Evolutionary conservation across 2,888 invertebrate genomes (phyloP), one percentile per base, ranked within the genome.

Genomic region (Epicampocera succincta): DNA sequence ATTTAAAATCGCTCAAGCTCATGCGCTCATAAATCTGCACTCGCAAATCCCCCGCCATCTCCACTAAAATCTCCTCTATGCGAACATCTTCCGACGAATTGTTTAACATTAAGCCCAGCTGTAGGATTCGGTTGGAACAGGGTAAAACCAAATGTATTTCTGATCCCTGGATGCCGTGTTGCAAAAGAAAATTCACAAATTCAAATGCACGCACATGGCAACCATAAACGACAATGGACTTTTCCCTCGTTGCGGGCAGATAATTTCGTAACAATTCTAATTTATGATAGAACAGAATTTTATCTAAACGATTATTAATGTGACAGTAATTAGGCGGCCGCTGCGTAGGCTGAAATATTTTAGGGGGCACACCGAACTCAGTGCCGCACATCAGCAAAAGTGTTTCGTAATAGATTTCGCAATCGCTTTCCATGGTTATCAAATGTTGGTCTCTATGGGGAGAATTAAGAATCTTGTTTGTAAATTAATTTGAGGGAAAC

Each of bases 301-400:
- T 88, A 61, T 90, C 90, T 40, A 89, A 82, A 0, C 89, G 87
- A 3, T 65, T 60, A 60, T 90, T 90, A 15, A 88, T 83, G 4
- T 86, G 84, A 0, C 84, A 29, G 81, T 87, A 89, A 66, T 90
- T 90, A 0, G 75, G 13, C 0, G 90, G 89, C 2, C 73, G 5
- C 0, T 12, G 6, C 2, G 21, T 8, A 0, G 44, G 6, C 4
- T 8, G 25, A 0, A 52, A 11, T 1, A 21, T 33, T 1, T 42
- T 0, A 2, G 17, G 2, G 0, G 86, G 83, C 0, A 86, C n/a
- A 0, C 87, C 86, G 52, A 75, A 87, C 1, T 84, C 74, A 0
- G 82, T 80, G 33, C 84, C 85, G 44, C 85, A 85, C 50, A 87
- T 74, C 3, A 90, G 38, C 5, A 88, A 56, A 2, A 90, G 65